Evolutionary conservation across 2,888 invertebrate genomes (phyloP).

Genomic region (Spodoptera exigua): DNA sequence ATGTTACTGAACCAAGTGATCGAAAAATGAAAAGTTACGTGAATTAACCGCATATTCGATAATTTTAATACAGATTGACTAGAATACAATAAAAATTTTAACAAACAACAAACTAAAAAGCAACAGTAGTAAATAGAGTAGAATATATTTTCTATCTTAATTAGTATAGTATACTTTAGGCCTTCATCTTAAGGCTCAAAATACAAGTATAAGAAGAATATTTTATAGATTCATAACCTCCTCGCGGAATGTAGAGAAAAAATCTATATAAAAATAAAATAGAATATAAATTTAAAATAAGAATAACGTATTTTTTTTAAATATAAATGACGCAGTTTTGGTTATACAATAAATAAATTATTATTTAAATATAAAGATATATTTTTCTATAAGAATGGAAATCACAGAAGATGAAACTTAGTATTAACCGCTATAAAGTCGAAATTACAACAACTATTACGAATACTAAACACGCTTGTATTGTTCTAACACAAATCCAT

Average conservation of each 20-base stretch:
- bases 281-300: not conserved
- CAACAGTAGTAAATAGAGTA: conserved; percentile 41
- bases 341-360: too few species aligned
- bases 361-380: too few species aligned
- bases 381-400: too few species aligned
- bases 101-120: conserved; percentile 32
- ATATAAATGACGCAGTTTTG: too few species aligned
- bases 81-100: conserved; percentile 54
- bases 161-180: conserved; percentile 14
- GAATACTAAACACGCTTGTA: too few species aligned
- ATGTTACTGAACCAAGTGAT: too few species aligned
- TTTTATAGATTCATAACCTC: conserved; percentile 7
- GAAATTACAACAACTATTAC: too few species aligned
- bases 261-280: not conserved
- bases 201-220: not conserved
- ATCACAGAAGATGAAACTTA: conserved; percentile 1
- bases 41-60: too few species aligned
- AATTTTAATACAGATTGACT: conserved; percentile 43
- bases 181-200: not conserved
- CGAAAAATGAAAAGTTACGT: too few species aligned
- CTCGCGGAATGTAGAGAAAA: conserved; percentile 15
- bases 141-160: conserved; percentile 15
- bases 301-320: too few species aligned
- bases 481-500: too few species aligned
- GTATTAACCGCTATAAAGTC: too few species aligned